These are phyloP conservation scores for Lobophora halterata DNA, from an alignment of 2,888 invertebrate genomes.

Conservation along the genomic window DNA sequence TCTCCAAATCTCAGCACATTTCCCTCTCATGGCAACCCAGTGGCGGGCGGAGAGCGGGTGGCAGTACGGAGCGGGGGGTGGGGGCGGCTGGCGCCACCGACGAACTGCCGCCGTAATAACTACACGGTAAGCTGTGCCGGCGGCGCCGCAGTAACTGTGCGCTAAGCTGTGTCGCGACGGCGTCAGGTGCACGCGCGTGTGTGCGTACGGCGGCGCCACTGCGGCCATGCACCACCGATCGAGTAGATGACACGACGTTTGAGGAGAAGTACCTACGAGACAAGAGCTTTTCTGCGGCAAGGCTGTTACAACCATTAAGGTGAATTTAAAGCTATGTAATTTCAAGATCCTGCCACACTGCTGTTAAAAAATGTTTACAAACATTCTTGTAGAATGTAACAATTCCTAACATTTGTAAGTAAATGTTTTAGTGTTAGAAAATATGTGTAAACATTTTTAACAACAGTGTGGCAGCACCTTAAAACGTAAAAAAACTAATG, in stretches of 20 bases:
- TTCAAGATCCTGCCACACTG: neutral
- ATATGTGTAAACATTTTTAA: too few relatives aligned
- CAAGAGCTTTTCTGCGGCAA: constrained; percentile 2
- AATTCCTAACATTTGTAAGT: too few relatives aligned
- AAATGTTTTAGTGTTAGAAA: too few relatives aligned
- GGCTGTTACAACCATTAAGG: too few relatives aligned
- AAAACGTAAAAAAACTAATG: too few relatives aligned
- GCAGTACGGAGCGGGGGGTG: constrained; percentile 32
- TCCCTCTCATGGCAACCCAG: constrained; percentile 39
- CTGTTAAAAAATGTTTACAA: too few relatives aligned
- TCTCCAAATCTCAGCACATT: constrained; percentile 30
- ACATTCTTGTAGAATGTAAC: too few relatives aligned
- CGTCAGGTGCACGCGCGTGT: constrained; percentile 75
- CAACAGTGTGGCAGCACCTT: too few relatives aligned
- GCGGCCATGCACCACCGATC: constrained; percentile 30
- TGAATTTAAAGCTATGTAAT: too few relatives aligned
- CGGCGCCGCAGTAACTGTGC: constrained; percentile 19
- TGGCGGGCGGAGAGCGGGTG: constrained; percentile 36
- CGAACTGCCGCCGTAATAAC: constrained; percentile 16
- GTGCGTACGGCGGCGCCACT: constrained; percentile 74
- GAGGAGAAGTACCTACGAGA: constrained; percentile 24
- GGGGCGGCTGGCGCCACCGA: constrained; percentile 67
- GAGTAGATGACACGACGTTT: constrained; percentile 35
- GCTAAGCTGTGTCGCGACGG: constrained; percentile 39
- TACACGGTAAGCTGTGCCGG: constrained; percentile 7